Base-by-base conservation (phyloP, 2,888 invertebrate genomes). In the Corbicula japonica region DNA sequence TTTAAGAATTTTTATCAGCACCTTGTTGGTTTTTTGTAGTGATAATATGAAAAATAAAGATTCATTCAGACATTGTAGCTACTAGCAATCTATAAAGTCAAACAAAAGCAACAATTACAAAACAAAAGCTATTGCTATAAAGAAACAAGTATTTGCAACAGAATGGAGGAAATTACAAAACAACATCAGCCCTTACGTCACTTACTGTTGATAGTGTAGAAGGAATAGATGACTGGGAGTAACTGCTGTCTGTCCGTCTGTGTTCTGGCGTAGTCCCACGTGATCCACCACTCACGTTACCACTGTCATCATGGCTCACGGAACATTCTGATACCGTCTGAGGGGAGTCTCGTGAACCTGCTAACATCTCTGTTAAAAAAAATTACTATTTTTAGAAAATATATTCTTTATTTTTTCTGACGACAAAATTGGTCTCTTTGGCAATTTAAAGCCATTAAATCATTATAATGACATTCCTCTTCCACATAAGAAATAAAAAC, bases 261-360 rank as follows among this genome's bases (percentile, higher is more conserved):
- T 88, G 88, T 71, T 87, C 87, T 18, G 87, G 88, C 3, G 87
- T 88, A 18, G 84, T 84, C 3, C 80, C 84, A 0, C 85, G 69
- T 10, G 89, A 88, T 12, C 84, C 82, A 21, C 86, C 85, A 58
- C 87, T 87, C n/a, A 85, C 85, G 70, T 86, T 82, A 2, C 88
- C 88, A 41, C 88, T 88, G 72, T 88, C 88, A 35, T 86, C 88
- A 34, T 87, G 82, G 65, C 86, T 88, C 1, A 74, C 77, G 1
- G 85, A 85, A 38, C 85, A 83, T 60, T 87, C 87, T 2, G 87
- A 87, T 38, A 85, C 74, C 10, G 83, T 82, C 71, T 84, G 68
- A 3, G 87, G 87, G 1, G 86, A 83, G 12, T 81, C 76, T 21
- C 76, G 69, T 1, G 71, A 56, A 18, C 63, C 65, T 32, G 63